Evolutionary conservation across 2,113 vertebrate genomes (phyloP), one percentile per base, ranked within the genome.

Genomic region (Lichenostomus cassidix): DNA sequence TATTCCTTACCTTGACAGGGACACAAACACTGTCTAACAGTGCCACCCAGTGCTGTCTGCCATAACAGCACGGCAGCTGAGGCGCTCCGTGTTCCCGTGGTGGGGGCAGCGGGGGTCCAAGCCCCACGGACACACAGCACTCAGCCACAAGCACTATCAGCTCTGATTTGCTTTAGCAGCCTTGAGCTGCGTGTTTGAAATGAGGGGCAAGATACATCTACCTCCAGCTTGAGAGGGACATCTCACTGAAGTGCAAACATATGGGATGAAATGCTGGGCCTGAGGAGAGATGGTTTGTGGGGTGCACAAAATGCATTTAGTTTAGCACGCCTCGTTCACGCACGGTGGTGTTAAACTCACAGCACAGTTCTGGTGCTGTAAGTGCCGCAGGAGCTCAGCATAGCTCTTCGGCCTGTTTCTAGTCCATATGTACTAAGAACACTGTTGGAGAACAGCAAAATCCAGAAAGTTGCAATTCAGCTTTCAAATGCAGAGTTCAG

Each of bases 41-140:
- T 95, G 94, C 95, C 95, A 95, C 95, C 95, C 94, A 96, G 96
- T 97, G 96, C 29, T 95, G 70, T 44, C 79, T 96, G 71, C 68
- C 92, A 70, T 92, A 95, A 96, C 94, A 94, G 79, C 95, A 94
- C 5, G 7, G 87, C 50, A 46, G 64, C 91, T 10, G 2, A n/a
- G 65, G 60, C 0, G 1, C 50, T 53, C 20, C 0, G 0, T 5
- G 78, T 20, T 42, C 12, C 12, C 4, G 7, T 8, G 64, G 8
- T 8, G n/a, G 67, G 56, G 75, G 11, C 2, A 13, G 58, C 39
- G 2, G 10, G 62, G 81, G 69, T 27, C 65, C 56, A 1, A 35
- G 55, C 37, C 65, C 49, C 3, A 1, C 0, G 17, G 29, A 5
- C 27, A 2, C 0, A 0, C 6, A 39, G 37, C 42, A 0, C 44